A percentile compares a stretch with the other conserved stretches of the same genome.
phyloP scores from a whole-genome alignment of 2,888 invertebrate species.

The Elysia crispata region DNA sequence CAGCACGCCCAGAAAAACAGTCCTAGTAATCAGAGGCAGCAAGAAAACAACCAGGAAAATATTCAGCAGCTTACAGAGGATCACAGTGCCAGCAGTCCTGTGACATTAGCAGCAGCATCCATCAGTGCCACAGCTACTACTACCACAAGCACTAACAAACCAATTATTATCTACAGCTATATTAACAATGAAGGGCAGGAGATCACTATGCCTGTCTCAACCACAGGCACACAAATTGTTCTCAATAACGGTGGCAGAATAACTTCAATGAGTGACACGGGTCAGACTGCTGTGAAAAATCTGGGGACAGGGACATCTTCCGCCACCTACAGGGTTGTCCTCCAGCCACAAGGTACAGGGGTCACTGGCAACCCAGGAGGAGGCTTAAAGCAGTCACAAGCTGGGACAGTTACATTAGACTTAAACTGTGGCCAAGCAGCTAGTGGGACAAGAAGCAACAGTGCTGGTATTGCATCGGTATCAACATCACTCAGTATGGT shows the following conservation, averaged over 20 bases:
- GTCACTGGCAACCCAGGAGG: background rate
- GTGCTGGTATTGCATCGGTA: constrained; percentile 13
- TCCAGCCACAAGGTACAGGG: constrained; percentile 27
- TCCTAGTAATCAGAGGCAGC: background rate
- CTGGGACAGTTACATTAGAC: too few species aligned
- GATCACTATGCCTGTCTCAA: constrained; percentile 35
- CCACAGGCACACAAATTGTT: too few species aligned
- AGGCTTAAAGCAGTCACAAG: too few species aligned
- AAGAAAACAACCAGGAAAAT: background rate
- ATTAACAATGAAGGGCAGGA: constrained; percentile 33
- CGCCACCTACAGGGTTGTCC: constrained; percentile 42
- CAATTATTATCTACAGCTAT: constrained; percentile 54
- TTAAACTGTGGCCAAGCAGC: too few species aligned
- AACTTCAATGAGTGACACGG: too few species aligned
- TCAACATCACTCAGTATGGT: constrained; percentile 10
- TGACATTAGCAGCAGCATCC: constrained; percentile 24
- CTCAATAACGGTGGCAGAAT: too few species aligned
- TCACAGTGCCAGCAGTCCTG: background rate
- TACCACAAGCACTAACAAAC: constrained; percentile 45
- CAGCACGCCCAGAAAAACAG: constrained; percentile 57
- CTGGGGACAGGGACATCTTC: constrained; percentile 15
- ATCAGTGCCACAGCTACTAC: background rate
- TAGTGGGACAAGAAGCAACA: too few species aligned
- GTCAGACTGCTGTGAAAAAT: too few species aligned
- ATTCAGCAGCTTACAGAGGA: background rate